Conservation (phyloP, 1,140 invertebrate species). For the Ips typographus region DNA sequence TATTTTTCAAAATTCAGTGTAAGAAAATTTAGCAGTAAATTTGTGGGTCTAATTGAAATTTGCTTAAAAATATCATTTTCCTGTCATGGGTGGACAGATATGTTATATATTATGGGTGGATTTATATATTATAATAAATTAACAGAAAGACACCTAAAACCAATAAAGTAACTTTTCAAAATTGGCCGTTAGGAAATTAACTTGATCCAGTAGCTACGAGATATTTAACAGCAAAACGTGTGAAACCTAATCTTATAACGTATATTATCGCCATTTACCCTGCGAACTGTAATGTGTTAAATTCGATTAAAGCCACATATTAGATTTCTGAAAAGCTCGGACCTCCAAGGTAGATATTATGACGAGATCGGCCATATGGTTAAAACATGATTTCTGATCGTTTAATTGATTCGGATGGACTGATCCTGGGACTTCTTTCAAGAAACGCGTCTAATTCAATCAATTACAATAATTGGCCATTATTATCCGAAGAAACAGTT, state of each 20-base stretch:
- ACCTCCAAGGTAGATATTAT: slow-evolving; percentile 41
- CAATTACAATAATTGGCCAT: slow-evolving; percentile 31
- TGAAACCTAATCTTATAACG: slow-evolving; percentile 33
- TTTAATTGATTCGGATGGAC: too few species aligned
- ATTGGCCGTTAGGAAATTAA: slow-evolving; percentile 13
- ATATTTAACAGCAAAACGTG: slow-evolving; percentile 34
- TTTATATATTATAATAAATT: too few species aligned
- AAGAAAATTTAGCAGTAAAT: too few species aligned
- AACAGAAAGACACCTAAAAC: too few species aligned
- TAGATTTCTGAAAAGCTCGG: slow-evolving; percentile 41
- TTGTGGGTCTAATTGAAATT: too few species aligned
- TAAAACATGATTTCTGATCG: neutral
- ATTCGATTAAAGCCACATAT: slow-evolving; percentile 45
- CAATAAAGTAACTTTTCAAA: slow-evolving; percentile 6
- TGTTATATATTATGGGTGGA: too few species aligned
- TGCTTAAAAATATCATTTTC: too few species aligned
- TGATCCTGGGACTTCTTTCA: neutral
- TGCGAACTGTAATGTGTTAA: slow-evolving; percentile 43
- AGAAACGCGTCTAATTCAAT: slow-evolving; percentile 34
- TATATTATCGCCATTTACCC: slow-evolving; percentile 36
- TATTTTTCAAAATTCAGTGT: too few species aligned
- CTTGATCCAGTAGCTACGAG: slow-evolving; percentile 32
- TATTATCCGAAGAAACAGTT: slow-evolving; percentile 33
- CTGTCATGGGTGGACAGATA: too few species aligned
- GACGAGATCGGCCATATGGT: slow-evolving; percentile 19